Base-by-base conservation (phyloP, 2,113 vertebrate genomes). In the Odocoileus hemionus region DNA sequence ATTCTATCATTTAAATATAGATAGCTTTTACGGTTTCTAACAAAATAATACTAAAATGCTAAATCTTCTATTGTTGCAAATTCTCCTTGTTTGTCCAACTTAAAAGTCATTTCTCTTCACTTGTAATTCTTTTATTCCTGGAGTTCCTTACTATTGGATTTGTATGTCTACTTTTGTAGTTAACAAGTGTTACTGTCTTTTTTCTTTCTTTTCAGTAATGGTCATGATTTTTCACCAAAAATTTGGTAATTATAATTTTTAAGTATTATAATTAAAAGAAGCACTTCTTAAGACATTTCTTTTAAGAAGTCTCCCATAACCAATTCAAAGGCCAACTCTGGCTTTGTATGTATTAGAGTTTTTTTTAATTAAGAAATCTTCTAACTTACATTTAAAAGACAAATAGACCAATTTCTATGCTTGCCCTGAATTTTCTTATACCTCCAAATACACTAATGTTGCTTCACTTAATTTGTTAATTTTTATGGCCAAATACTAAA, bases 1-100 rank as follows among this genome's bases (percentile, higher is more conserved):
- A 10, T 95, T 94, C 23, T 80, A 9, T 94, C 1, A 95, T 96
- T 97, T 98, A 97, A 98, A 97, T 97, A 97, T 96, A 96, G 74
- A 82, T 16, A 96, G 15, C 23, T 91, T 97, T 74, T 88, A 76
- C 94, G 97, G 96, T 97, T 14, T 96, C 78, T 89, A 96, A 92
- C 58, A 96, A 82, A 98, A 89, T 84, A 82, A 70, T 79, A 95
- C 95, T 96, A 79, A 96, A 89, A 92, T 98, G 33, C 79, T 95
- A 25, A 52, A 93, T 6, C 80, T 78, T 92, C 14, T 60, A 2
- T 83, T 96, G 64, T 91, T 96, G 36, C 9, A 80, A 90, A 89
- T 97, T 97, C 89, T 14, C 28, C 28, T 88, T 74, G 23, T 89
- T 96, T 90, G 28, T 60, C 23, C 84, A 76, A 94, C 64, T 95